phyloP scores from a whole-genome alignment of 1,140 invertebrate species.

The Pygmarrhopalites habei region DNA sequence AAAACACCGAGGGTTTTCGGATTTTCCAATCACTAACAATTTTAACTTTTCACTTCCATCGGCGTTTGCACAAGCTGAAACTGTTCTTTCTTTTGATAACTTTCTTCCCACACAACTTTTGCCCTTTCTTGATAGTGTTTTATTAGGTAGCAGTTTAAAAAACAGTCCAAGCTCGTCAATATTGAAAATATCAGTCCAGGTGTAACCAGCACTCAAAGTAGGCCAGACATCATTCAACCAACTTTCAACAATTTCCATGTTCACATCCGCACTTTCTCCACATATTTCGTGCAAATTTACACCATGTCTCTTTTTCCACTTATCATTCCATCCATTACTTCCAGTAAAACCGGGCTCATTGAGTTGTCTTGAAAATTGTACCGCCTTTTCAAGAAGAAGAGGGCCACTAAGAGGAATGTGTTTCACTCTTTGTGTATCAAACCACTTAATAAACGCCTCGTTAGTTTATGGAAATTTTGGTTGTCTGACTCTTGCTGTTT shows the following conservation, averaged over 20 bases:
- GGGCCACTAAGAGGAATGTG: constrained; percentile 40
- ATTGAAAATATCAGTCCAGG: constrained; percentile 41
- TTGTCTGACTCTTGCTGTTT: neutral
- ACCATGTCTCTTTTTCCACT: constrained; percentile 42
- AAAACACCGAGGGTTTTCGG: constrained; percentile 46
- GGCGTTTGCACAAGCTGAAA: constrained; percentile 46
- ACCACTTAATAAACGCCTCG: neutral
- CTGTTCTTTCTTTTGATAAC: constrained; percentile 46
- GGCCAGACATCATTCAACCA: constrained; percentile 19
- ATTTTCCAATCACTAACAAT: constrained; percentile 48
- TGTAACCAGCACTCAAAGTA: constrained; percentile 7
- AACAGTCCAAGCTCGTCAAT: constrained; percentile 43
- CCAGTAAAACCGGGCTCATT: constrained; percentile 41
- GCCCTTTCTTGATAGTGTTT: constrained; percentile 35
- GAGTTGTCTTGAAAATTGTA: constrained; percentile 41
- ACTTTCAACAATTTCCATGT: constrained; percentile 22
- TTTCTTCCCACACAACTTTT: constrained; percentile 43
- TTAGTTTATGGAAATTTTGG: neutral
- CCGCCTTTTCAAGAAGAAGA: constrained; percentile 42
- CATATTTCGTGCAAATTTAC: constrained; percentile 41
- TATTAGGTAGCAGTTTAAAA: constrained; percentile 39
- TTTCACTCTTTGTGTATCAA: neutral
- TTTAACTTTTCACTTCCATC: constrained; percentile 46
- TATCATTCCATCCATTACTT: constrained; percentile 44
- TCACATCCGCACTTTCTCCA: constrained; percentile 41